Base-by-base conservation (phyloP, 2,888 invertebrate genomes). In the Hoplodrina blanda region DNA sequence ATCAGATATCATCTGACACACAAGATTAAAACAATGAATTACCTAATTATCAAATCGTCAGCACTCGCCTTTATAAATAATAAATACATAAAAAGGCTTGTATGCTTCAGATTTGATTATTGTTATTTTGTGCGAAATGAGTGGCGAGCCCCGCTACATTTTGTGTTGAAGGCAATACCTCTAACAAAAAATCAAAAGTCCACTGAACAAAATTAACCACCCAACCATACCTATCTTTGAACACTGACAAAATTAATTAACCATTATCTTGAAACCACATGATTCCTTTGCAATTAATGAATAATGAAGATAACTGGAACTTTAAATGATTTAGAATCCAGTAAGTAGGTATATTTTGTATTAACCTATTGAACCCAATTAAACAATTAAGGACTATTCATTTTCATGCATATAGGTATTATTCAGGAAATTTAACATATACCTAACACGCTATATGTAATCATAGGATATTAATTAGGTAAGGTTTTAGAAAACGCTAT, bases 321-420 rank as follows among this genome's bases (percentile, higher is more conserved):
- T 8, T 37, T 37, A 7, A 20, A 20, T 55, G 11, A 55, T 73
- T 63, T 33, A 33, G 30, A 55, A 15, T 44, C 17, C 41, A 55
- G 49, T 64, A 10, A 41, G 41, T 13, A 41, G 41, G 46, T 50
- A 50, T 8, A 41, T 41, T 41, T 41, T 50, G n/a, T 50, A 50
- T 37, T 37, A 37, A 37, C 7, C 37, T 37, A 37, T 37, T 37
- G 37, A 37, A 37, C 37, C 37, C 37, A 37, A 8, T 37, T 37
- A 37, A 25, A 25, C 25, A 25, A 25, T 25, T 25, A 25, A 25
- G 25, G 25, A 25, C 25, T 25, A 49, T 20, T 30, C 1, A 37
- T 41, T 37, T 53, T 49, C 5, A 37, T 17, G 19, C 6, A n/a
- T 15, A 15, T 11, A n/a, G n/a, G n/a, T n/a, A 53, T 20, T 41